phyloP scores from a whole-genome alignment of 2,113 vertebrate species.

The Neotoma lepida region DNA sequence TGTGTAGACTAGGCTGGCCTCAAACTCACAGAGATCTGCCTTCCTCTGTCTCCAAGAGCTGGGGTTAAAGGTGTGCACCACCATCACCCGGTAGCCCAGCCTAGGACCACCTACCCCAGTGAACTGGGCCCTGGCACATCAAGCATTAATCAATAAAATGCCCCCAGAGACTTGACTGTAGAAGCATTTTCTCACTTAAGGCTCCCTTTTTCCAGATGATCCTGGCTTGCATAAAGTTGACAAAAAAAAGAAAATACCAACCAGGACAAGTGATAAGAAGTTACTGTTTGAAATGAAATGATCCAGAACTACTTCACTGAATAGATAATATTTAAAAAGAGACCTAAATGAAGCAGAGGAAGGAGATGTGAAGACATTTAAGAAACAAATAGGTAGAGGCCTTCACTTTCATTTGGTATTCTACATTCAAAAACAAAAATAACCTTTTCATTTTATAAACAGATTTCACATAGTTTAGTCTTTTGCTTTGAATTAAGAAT shows the following conservation, averaged over 20 bases:
- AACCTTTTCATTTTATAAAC: conserved; percentile 24
- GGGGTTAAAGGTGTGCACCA: background rate
- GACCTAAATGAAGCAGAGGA: background rate
- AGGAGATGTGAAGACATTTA: background rate
- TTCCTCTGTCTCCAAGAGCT: no score
- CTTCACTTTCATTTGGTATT: conserved; percentile 32
- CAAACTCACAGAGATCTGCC: no score
- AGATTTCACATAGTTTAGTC: background rate
- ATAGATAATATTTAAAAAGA: conserved; percentile 17
- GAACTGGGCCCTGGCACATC: background rate
- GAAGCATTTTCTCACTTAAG: background rate
- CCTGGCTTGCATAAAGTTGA: background rate
- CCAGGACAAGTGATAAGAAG: background rate
- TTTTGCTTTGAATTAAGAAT: background rate
- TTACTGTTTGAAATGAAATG: conserved; percentile 12
- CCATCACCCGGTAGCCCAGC: background rate
- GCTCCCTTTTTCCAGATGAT: background rate
- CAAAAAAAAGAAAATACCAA: background rate
- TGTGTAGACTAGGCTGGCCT: background rate
- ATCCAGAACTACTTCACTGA: background rate
- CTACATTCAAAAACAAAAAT: background rate
- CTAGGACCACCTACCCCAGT: background rate
- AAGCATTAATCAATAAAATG: background rate
- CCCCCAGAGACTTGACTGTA: background rate
- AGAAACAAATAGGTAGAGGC: background rate